Conservation (phyloP, 2,888 invertebrate species). For the Pterostichus niger region DNA sequence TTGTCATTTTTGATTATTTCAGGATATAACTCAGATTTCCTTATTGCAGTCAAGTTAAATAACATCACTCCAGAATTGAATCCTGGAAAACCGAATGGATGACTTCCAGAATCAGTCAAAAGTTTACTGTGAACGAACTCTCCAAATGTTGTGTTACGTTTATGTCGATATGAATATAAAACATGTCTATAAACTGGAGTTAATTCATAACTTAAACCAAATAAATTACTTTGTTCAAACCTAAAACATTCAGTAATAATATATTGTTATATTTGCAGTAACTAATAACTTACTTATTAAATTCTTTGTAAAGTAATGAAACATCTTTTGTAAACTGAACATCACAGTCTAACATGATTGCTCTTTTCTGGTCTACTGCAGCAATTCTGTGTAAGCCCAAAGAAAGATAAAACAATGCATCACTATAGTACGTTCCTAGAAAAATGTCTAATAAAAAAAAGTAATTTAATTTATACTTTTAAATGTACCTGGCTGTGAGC, state of each 20-base stretch:
- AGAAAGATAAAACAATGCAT: constrained; percentile 88
- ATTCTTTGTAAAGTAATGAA: constrained; percentile 83
- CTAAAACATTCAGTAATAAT: constrained; percentile 71
- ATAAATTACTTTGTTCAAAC: constrained; percentile 82
- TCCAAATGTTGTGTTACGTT: constrained; percentile 81
- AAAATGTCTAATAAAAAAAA: constrained; percentile 71
- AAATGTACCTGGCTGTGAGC: constrained; percentile 81
- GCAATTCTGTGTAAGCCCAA: constrained; percentile 86
- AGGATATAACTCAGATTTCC: constrained; percentile 82
- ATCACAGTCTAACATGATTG: constrained; percentile 89
- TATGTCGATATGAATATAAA: constrained; percentile 82
- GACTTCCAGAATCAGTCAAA: constrained; percentile 68
- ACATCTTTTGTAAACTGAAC: constrained; percentile 86
- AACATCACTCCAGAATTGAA: constrained; percentile 90
- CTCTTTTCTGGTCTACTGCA: constrained; percentile 80
- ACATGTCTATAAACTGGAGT: constrained; percentile 90
- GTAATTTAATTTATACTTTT: constrained; percentile 13
- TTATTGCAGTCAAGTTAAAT: constrained; percentile 83
- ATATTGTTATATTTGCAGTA: constrained; percentile 9
- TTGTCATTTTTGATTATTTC: constrained; percentile 79
- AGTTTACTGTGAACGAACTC: constrained; percentile 76
- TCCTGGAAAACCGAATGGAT: constrained; percentile 83
- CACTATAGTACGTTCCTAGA: constrained; percentile 86
- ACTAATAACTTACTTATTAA: constrained; percentile 78
- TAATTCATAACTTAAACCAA: constrained; percentile 86